Evolutionary conservation across 2,113 vertebrate species (phyloP).

Genomic region (Willisornis vidua): DNA sequence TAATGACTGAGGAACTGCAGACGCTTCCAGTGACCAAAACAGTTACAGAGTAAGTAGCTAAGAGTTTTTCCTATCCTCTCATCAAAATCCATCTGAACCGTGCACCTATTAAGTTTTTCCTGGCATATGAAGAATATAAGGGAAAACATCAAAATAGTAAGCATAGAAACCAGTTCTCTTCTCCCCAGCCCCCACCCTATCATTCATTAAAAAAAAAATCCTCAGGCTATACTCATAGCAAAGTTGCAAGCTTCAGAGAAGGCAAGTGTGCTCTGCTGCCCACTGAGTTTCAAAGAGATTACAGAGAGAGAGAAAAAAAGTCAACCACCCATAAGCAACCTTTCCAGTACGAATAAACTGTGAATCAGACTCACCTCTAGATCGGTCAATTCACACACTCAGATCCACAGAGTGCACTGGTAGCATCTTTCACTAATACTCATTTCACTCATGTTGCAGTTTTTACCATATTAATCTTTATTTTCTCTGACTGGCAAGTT

Average conservation of each 20-base stretch:
- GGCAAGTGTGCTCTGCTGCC: background rate
- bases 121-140: background rate
- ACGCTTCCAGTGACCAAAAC: background rate
- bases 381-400: background rate
- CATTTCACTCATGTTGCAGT: background rate
- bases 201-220: background rate
- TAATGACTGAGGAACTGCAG: background rate
- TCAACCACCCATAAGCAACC: background rate
- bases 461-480: background rate
- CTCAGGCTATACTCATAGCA: background rate
- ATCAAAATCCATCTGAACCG: background rate
- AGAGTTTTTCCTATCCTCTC: background rate
- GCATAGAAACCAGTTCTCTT: background rate
- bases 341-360: background rate
- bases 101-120: background rate
- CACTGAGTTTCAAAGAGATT: background rate
- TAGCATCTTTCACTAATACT: background rate
- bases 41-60: background rate
- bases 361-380: background rate
- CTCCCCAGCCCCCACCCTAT: accelerated
- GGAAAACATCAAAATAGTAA: background rate
- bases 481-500: background rate
- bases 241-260: background rate
- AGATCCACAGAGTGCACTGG: background rate
- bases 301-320: background rate